Evolutionary conservation across 2,113 vertebrate species (phyloP).

Genomic region (Colius striatus): DNA sequence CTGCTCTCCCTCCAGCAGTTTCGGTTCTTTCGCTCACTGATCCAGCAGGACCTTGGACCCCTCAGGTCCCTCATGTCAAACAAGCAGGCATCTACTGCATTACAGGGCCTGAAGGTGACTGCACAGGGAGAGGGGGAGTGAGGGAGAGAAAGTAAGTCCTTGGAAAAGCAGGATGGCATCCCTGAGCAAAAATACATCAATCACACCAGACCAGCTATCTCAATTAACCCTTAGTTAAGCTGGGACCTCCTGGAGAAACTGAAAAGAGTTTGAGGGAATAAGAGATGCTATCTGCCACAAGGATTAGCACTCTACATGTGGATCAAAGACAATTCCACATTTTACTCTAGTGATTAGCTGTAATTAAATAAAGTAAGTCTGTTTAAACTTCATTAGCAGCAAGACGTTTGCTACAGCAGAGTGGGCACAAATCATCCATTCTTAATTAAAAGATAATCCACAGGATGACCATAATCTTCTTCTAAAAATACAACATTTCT

Average conservation of each 20-base stretch:
- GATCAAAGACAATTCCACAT: conserved; percentile 97
- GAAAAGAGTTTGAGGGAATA: conserved; percentile 86
- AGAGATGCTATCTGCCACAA: conserved; percentile 93
- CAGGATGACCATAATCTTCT: conserved; percentile 93
- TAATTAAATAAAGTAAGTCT: conserved; percentile 99
- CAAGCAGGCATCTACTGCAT: conserved; percentile 65
- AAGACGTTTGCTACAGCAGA: conserved; percentile 95
- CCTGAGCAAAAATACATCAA: conserved; percentile 82
- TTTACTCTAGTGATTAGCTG: conserved; percentile 92
- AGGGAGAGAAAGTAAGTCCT: conserved; percentile 14
- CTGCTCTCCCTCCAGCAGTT: conserved; percentile 59
- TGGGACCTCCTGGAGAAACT: conserved; percentile 87
- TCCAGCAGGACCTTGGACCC: conserved; percentile 63
- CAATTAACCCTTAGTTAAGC: conserved; percentile 91
- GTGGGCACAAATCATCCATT: conserved; percentile 97
- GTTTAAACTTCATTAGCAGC: conserved; percentile 99
- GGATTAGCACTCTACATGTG: conserved; percentile 90
- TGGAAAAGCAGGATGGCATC: conserved; percentile 76
- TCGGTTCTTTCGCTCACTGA: conserved; percentile 35
- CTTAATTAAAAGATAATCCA: conserved; percentile 99
- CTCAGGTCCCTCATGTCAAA: conserved; percentile 70
- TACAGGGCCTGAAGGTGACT: conserved; percentile 66
- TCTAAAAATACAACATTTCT: conserved; percentile 89
- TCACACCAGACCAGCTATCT: conserved; percentile 78
- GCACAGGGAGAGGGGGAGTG: conserved; percentile 8